These are phyloP conservation scores for Turdus rufiventris DNA, from an alignment of 2,113 vertebrate genomes.

Conservation along the genomic window DNA sequence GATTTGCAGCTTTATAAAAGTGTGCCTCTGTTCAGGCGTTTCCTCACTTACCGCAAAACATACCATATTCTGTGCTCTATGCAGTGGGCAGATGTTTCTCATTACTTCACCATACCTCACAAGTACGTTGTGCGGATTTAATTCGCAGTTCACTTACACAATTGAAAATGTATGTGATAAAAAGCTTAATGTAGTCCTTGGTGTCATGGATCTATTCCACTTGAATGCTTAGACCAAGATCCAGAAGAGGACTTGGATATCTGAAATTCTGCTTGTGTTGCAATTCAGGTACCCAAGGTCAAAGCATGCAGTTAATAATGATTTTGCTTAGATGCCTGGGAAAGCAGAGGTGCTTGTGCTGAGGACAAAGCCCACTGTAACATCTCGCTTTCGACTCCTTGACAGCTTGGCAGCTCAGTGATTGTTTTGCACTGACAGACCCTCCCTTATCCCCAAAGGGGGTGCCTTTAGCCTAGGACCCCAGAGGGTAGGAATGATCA, in stretches of 20 bases:
- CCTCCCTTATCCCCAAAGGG: neutral
- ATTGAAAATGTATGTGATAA: neutral
- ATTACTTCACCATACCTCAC: neutral
- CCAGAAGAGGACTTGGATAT: neutral
- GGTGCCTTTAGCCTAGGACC: rapidly evolving
- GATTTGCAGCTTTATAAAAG: neutral
- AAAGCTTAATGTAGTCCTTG: neutral
- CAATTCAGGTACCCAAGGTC: neutral
- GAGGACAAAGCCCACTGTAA: neutral
- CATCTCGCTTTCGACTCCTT: neutral
- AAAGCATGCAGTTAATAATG: neutral
- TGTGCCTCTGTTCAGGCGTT: neutral
- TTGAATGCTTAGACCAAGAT: neutral
- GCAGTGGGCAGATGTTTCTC: neutral
- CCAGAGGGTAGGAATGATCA: neutral
- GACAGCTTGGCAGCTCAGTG: neutral
- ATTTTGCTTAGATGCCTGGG: neutral
- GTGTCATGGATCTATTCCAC: neutral
- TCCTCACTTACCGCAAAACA: neutral
- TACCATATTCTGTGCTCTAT: rapidly evolving
- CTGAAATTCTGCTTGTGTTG: neutral
- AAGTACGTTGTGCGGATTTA: neutral
- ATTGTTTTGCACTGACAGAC: neutral
- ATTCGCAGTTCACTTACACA: neutral
- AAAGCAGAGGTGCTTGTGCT: neutral